phyloP scores from a whole-genome alignment of 2,113 vertebrate species.

The Eurystomus gularis region DNA sequence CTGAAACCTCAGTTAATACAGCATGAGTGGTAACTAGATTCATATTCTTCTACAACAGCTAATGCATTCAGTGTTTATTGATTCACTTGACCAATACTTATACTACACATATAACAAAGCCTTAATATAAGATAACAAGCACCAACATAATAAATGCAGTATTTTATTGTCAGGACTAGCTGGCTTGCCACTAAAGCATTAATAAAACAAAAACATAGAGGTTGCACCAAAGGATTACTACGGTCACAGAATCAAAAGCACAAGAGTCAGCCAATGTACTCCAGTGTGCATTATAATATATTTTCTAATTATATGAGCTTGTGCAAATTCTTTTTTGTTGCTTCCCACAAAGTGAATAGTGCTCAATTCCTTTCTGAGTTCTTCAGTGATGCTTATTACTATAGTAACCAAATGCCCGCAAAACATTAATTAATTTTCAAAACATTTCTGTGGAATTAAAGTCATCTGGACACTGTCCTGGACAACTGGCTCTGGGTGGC shows the following conservation, averaged over 20 bases:
- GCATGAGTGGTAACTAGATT: not conserved
- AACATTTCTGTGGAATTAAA: not conserved
- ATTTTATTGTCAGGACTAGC: not conserved
- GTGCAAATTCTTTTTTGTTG: not conserved
- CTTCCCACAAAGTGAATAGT: not conserved
- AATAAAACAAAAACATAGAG: not conserved
- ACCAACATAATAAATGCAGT: not conserved
- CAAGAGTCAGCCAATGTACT: not conserved
- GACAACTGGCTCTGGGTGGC: not conserved
- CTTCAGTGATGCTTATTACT: not conserved
- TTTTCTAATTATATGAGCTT: not conserved
- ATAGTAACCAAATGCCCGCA: constrained; percentile 13
- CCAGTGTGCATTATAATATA: not conserved
- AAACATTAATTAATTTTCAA: constrained; percentile 12
- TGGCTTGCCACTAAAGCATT: not conserved
- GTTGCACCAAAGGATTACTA: not conserved
- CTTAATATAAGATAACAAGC: not conserved
- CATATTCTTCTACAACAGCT: not conserved
- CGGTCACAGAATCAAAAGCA: not conserved
- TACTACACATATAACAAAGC: not conserved
- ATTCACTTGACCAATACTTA: constrained; percentile 21
- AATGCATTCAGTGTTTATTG: constrained; percentile 22
- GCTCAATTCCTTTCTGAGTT: not conserved
- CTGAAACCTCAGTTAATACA: not conserved
- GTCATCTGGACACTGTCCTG: not conserved